Evolutionary conservation across 2,113 vertebrate genomes (phyloP).

Genomic region (Sigmodon hispidus): DNA sequence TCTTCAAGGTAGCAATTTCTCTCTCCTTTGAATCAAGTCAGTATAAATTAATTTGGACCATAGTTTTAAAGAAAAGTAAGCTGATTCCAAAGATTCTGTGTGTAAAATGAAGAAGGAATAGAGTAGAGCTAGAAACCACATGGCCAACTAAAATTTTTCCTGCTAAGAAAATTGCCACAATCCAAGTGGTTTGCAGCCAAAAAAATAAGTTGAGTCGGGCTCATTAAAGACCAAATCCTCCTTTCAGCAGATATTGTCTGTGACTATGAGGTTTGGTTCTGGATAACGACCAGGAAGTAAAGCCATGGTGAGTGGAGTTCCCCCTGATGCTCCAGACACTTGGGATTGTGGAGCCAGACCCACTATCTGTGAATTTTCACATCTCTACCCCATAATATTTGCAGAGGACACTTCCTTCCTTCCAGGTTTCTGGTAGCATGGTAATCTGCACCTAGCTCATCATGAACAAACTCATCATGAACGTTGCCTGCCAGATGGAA

Average conservation of each 20-base stretch:
- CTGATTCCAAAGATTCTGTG: constrained; percentile 4
- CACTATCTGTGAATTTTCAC: not conserved
- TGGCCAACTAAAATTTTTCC: constrained; percentile 25
- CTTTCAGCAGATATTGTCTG: not conserved
- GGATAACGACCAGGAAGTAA: not conserved
- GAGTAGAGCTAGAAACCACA: constrained; percentile 60
- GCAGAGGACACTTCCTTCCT: not conserved
- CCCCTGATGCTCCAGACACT: not conserved
- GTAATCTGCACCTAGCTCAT: not conserved
- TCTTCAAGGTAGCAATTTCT: constrained; percentile 73
- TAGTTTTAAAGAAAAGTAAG: constrained; percentile 64
- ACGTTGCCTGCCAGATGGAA: not conserved
- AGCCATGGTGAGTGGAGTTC: not conserved
- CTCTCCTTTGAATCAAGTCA: constrained; percentile 60
- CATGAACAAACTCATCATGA: not conserved
- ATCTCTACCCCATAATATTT: not conserved
- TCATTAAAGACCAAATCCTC: not conserved
- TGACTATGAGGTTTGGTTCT: not conserved
- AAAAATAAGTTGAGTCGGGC: not conserved
- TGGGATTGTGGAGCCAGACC: not conserved
- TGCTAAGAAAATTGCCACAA: constrained; percentile 59
- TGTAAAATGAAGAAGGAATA: constrained; percentile 53
- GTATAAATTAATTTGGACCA: constrained; percentile 69
- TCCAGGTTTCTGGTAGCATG: not conserved
- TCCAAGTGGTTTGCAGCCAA: constrained; percentile 29